Percentiles rank a stretch among this genome's conserved stretches.
phyloP scores from a whole-genome alignment of 1,140 invertebrate species.

The Drosophila virilis region DNA sequence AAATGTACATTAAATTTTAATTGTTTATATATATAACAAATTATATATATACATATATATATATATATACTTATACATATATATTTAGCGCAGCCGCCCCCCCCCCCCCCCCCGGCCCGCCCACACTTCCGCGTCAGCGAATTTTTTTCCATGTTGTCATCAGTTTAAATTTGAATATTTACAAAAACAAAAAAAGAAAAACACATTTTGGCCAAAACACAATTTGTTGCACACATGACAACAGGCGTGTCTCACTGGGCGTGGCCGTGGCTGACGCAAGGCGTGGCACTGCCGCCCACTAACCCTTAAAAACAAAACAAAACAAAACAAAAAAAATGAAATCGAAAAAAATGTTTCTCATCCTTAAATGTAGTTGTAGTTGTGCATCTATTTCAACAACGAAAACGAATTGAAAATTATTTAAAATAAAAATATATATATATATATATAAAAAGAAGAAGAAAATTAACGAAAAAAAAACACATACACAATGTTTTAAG shows the following conservation, averaged over 20 bases:
- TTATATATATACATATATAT: slow-evolving; percentile 46
- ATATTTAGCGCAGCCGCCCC: neutral
- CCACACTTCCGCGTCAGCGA: slow-evolving; percentile 27
- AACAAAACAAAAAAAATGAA: slow-evolving; percentile 10
- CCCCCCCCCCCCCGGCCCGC: neutral
- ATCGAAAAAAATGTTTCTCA: slow-evolving; percentile 35
- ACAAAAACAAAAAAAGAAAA: slow-evolving; percentile 1
- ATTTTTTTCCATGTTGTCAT: slow-evolving; percentile 61
- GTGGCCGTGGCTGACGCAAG: slow-evolving; percentile 23
- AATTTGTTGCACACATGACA: slow-evolving; percentile 74
- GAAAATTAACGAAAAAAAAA: slow-evolving; percentile 4
- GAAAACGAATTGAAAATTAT: slow-evolving; percentile 67
- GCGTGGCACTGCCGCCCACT: slow-evolving; percentile 24
- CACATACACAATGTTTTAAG: slow-evolving; percentile 14
- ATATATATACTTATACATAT: slow-evolving; percentile 28
- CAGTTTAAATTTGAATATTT: slow-evolving; percentile 76
- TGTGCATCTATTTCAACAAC: slow-evolving; percentile 69
- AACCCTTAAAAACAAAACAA: slow-evolving; percentile 14
- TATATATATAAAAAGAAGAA: slow-evolving; percentile 32
- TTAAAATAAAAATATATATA: slow-evolving; percentile 8
- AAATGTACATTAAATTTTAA: slow-evolving; percentile 79
- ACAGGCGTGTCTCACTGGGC: slow-evolving; percentile 42
- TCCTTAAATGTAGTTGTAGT: slow-evolving; percentile 57
- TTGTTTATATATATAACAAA: slow-evolving; percentile 66
- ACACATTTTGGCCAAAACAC: slow-evolving; percentile 62